Evolutionary conservation across 2,113 vertebrate species (phyloP).

Genomic region (Silurus meridionalis): DNA sequence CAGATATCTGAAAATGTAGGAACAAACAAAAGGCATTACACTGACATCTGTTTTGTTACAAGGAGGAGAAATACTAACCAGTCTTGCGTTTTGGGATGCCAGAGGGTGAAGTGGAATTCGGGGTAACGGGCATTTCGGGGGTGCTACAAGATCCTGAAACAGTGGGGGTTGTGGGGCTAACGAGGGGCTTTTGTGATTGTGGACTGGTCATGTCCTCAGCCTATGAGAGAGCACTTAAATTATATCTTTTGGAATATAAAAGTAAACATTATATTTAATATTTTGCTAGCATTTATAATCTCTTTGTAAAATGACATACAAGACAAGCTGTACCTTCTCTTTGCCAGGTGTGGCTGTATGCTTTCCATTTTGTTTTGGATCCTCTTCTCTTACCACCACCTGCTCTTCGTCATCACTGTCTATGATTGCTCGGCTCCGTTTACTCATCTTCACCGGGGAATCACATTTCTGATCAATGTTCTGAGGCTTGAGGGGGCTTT

Average conservation of each 20-base stretch:
- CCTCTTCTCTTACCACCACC: slow-evolving; percentile 55
- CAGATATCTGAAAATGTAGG: background rate
- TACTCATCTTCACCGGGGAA: slow-evolving; percentile 71
- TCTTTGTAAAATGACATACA: background rate
- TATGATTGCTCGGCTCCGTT: slow-evolving; percentile 70
- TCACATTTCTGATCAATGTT: slow-evolving; percentile 70
- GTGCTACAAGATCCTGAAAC: slow-evolving; percentile 51
- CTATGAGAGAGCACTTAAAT: background rate
- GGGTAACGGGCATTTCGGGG: slow-evolving; percentile 60
- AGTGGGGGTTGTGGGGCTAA: slow-evolving; percentile 49
- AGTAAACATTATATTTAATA: too few relatives aligned
- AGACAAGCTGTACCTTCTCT: slow-evolving; percentile 46
- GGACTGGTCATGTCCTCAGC: background rate
- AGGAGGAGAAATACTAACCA: slow-evolving; percentile 65
- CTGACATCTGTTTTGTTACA: slow-evolving; percentile 13
- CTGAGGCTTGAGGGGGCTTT: slow-evolving; percentile 76
- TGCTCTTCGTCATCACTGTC: slow-evolving; percentile 80
- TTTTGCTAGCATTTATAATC: background rate
- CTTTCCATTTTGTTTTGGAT: slow-evolving; percentile 37
- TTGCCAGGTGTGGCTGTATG: slow-evolving; percentile 23
- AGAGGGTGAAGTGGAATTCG: slow-evolving; percentile 65
- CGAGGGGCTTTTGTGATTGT: slow-evolving; percentile 18
- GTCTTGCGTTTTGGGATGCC: slow-evolving; percentile 80
- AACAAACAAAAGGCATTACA: background rate
- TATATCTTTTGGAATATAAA: background rate